Evolutionary conservation across 2,888 invertebrate genomes (phyloP).

Genomic region (Scaptomyza tumidula): DNA sequence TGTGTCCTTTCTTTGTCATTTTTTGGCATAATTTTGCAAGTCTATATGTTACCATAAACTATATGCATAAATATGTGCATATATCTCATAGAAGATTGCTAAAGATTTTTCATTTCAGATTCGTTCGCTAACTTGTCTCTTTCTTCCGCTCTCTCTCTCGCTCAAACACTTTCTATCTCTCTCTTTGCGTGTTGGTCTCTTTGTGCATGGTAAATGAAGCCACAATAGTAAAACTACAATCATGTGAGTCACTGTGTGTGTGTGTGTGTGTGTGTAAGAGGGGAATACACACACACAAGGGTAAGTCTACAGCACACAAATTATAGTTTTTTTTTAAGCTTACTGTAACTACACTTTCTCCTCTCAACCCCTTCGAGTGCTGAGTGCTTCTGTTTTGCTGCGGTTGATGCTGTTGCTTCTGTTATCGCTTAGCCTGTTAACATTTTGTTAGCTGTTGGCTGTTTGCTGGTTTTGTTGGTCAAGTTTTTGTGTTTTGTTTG

Average conservation of each 20-base stretch:
- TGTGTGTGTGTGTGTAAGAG: constrained; percentile 8
- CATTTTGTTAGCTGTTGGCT: constrained; percentile 33
- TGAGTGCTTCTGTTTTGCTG: constrained; percentile 4
- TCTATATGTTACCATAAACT: constrained; percentile 20
- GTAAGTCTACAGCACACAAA: constrained; percentile 55
- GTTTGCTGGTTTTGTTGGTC: constrained; percentile 4
- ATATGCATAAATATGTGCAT: constrained; percentile 19
- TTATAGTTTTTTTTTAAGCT: constrained; percentile 73
- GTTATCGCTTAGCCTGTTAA: constrained; percentile 40
- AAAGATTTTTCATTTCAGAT: constrained; percentile 80
- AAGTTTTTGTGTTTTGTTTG: constrained; percentile 2
- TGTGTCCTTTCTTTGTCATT: constrained; percentile 4
- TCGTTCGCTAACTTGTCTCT: constrained; percentile 50
- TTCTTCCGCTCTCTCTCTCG: constrained; percentile 1
- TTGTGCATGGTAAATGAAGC: constrained; percentile 77
- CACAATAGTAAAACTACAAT: constrained; percentile 74
- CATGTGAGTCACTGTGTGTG: constrained; percentile 14
- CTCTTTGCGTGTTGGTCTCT: constrained; percentile 36
- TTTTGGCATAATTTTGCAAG: constrained; percentile 47
- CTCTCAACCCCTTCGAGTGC: neutral
- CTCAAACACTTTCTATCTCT: neutral
- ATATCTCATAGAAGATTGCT: constrained; percentile 39
- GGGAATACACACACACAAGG: constrained; percentile 6
- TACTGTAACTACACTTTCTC: constrained; percentile 30
- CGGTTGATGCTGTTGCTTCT: constrained; percentile 22